Evolutionary conservation across 2,113 vertebrate species (phyloP), one percentile per base, ranked within the genome.

Genomic region (Etheostoma spectabile): DNA sequence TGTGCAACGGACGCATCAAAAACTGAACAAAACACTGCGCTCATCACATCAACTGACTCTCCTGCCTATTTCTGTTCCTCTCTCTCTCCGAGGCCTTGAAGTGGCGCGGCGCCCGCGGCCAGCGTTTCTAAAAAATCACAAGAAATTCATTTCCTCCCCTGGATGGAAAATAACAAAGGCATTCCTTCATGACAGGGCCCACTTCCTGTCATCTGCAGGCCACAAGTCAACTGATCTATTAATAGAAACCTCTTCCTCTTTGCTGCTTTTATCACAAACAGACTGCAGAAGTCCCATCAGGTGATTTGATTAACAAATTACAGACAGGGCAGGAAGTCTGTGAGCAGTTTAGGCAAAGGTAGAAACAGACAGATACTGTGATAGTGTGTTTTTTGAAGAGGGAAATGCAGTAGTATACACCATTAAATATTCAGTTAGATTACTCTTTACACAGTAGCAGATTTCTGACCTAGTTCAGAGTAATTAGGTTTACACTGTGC

Each of bases 201-300:
- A 66, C 95, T 96, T 97, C 96, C 97, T 97, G 97, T 97, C 97
- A 97, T 98, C 97, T 98, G 96, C 95, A 92, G 95, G 93, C 96
- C 95, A 97, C 96, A 96, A 97, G 96, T 96, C 87, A 93, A 92
- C 93, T 88, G 91, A 33, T 86, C 92, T 95, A 95, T 93, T 94
- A 95, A 91, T 95, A 95, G 91, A 77, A 74, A 16, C 62, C 45
- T 49, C 60, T 55, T 73, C 63, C 70, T 53, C 79, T 35, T 75
- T 60, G 21, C 55, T 51, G 53, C 84, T 87, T 42, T 96, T 95
- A 96, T 96, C 94, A 94, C 94, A 95, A 84, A 94, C 94, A 87
- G 95, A 95, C 93, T 94, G 95, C 96, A 91, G 90, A 92, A 93
- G 91, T 93, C 95, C 93, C 83, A 82, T 96, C 97, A 98, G 97